Evolutionary conservation across 2,113 vertebrate species (phyloP).

Genomic region (Phylloscopus trochiloides): DNA sequence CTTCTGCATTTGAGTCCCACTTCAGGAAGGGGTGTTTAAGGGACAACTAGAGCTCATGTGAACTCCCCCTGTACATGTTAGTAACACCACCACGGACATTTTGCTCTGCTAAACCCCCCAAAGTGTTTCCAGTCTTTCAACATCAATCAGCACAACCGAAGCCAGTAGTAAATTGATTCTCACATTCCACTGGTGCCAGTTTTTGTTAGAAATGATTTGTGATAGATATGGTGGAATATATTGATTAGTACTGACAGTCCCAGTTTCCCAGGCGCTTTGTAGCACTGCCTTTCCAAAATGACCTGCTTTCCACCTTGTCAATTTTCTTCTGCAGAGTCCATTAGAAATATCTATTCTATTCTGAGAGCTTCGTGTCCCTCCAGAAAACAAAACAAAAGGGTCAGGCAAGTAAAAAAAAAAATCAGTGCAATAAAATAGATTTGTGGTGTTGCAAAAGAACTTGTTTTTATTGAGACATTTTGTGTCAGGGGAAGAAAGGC

Average conservation of each 20-base stretch:
- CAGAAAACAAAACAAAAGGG: slow-evolving; percentile 38
- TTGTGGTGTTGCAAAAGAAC: slow-evolving; percentile 6
- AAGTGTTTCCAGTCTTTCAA: slow-evolving; percentile 48
- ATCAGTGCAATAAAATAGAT: neutral
- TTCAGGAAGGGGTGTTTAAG: neutral
- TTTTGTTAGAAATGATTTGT: slow-evolving; percentile 61
- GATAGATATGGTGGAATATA: slow-evolving; percentile 60
- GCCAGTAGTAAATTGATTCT: slow-evolving; percentile 52
- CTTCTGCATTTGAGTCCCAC: neutral
- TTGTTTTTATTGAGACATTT: slow-evolving; percentile 58
- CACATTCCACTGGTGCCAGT: slow-evolving; percentile 16
- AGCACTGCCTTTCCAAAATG: slow-evolving; percentile 23
- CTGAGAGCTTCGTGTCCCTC: neutral
- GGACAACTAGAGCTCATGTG: neutral
- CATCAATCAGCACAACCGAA: slow-evolving; percentile 33
- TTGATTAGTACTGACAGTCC: slow-evolving; percentile 67
- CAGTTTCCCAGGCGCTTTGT: slow-evolving; percentile 51
- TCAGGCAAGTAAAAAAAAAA: neutral
- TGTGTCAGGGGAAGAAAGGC: slow-evolving; percentile 36
- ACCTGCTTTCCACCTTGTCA: slow-evolving; percentile 64
- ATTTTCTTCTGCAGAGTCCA: slow-evolving; percentile 33
- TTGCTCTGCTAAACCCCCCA: neutral
- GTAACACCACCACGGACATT: neutral
- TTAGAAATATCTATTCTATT: slow-evolving; percentile 52
- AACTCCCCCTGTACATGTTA: neutral